These are phyloP conservation scores for Emys orbicularis DNA, from an alignment of 2,797 vertebrate genomes.

Conservation along the genomic window DNA sequence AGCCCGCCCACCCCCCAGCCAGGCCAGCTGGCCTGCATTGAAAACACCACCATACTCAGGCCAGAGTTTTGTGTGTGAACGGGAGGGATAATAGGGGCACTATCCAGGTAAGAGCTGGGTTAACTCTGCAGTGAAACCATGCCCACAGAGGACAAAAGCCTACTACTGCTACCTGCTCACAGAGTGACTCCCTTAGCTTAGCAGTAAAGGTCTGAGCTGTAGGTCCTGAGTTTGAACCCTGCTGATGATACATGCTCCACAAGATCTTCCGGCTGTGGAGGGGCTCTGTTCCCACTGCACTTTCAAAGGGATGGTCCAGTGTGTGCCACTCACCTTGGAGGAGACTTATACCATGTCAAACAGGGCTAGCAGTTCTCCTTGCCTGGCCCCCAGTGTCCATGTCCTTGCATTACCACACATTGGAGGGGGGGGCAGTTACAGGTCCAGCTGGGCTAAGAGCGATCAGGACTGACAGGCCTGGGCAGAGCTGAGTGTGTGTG, in stretches of 20 bases:
- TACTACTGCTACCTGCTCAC: not conserved
- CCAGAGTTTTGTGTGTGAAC: too few relatives aligned
- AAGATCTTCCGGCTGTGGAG: not conserved
- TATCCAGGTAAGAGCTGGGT: not conserved
- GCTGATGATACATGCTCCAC: too few relatives aligned
- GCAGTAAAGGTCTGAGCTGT: not conserved
- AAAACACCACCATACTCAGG: too few relatives aligned
- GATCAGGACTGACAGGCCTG: not conserved
- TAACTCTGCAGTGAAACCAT: not conserved
- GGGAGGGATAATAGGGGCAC: too few relatives aligned
- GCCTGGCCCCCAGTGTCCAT: not conserved
- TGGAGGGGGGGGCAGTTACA: not conserved
- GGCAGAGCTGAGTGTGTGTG: not conserved
- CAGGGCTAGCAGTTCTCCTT: too few relatives aligned
- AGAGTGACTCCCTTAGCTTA: not conserved
- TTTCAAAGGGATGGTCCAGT: not conserved
- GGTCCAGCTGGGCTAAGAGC: not conserved
- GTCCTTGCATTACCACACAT: too few relatives aligned
- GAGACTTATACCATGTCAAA: not conserved
- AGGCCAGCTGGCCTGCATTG: too few relatives aligned
- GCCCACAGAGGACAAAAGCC: not conserved
- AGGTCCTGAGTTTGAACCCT: not conserved
- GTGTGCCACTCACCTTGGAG: not conserved
- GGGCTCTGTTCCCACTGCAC: not conserved
- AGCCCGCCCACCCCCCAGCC: too few relatives aligned